phyloP scores from a whole-genome alignment of 2,797 vertebrate species.

The Eidolon dupreanum region DNA sequence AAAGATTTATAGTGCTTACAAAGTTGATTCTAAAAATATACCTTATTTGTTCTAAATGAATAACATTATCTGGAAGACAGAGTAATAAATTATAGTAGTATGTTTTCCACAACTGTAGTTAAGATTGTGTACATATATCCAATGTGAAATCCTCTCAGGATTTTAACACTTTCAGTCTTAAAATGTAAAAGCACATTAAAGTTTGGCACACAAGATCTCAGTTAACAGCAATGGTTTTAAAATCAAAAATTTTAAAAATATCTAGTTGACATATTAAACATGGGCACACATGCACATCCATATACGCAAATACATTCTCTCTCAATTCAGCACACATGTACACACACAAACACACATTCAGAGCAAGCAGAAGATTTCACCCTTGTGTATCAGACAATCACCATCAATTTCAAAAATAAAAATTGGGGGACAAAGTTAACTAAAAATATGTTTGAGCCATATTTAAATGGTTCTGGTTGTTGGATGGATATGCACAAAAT shows the following conservation, averaged over 20 bases:
- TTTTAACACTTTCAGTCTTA: constrained; percentile 69
- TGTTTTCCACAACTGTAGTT: constrained; percentile 73
- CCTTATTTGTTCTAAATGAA: constrained; percentile 81
- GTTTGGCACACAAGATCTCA: constrained; percentile 53
- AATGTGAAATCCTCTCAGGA: constrained; percentile 63
- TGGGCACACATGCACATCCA: neutral
- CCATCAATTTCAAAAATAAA: constrained; percentile 79
- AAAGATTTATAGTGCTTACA: constrained; percentile 83
- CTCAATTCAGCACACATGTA: neutral
- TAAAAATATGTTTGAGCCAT: constrained; percentile 53
- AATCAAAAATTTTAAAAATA: constrained; percentile 67
- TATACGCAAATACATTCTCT: neutral
- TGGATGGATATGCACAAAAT: constrained; percentile 68
- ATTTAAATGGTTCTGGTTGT: constrained; percentile 65
- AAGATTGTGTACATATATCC: constrained; percentile 74
- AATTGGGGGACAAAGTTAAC: constrained; percentile 40
- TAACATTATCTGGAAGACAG: constrained; percentile 80
- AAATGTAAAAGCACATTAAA: constrained; percentile 69
- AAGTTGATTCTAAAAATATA: constrained; percentile 87
- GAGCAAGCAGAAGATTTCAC: constrained; percentile 18
- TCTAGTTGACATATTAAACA: constrained; percentile 53
- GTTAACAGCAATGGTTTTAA: constrained; percentile 46
- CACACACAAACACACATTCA: neutral
- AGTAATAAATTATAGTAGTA: constrained; percentile 80
- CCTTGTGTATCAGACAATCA: constrained; percentile 69